Evolutionary conservation across 2,888 invertebrate genomes (phyloP), one percentile per base, ranked within the genome.

Genomic region (Deilephila porcellus): DNA sequence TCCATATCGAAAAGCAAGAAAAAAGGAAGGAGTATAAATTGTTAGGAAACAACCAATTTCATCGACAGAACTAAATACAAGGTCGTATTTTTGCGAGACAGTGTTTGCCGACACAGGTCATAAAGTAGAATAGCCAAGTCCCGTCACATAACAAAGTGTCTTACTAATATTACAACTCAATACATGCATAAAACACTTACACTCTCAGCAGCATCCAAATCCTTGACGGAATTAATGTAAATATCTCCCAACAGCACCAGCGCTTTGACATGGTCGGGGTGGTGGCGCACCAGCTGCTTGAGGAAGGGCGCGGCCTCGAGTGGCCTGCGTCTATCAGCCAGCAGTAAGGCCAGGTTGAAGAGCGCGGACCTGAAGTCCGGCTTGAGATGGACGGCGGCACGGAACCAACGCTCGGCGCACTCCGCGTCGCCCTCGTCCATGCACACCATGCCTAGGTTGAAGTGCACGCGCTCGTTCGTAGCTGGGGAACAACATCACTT

Each of bases 371-470:
- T 95, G 90, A 99, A 99, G 93, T 98, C 97, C 3, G 97, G 97
- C 86, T 98, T 98, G 19, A 98, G 93, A 82, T 97, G 97, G 0
- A 98, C 97, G 0, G 99, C 98, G 74, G 97, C 96, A 72, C 98
- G 96, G 91, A 99, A 99, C 97, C 98, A 98, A 73, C 97, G 96
- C 89, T 99, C 98, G 0, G 99, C 99, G 83, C 97, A 97, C 56
- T 96, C 96, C 62, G 97, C 97, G 86, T 98, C 97, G 63, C 97
- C 96, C 85, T 98, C 98, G 89, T 99, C 99, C 98, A 99, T 99
- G 62, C 98, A 97, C 64, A 99, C 93, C 99, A 99, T 99, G 78
- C 98, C 99, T 73, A 99, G 95, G 95, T 99, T 99, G 91, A 99
- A 99, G 91, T 98, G 98, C 6, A 99, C 97, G 76, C 98, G 96